Base-by-base conservation (phyloP, 2,797 vertebrate genomes). In the Champsocephalus esox region DNA sequence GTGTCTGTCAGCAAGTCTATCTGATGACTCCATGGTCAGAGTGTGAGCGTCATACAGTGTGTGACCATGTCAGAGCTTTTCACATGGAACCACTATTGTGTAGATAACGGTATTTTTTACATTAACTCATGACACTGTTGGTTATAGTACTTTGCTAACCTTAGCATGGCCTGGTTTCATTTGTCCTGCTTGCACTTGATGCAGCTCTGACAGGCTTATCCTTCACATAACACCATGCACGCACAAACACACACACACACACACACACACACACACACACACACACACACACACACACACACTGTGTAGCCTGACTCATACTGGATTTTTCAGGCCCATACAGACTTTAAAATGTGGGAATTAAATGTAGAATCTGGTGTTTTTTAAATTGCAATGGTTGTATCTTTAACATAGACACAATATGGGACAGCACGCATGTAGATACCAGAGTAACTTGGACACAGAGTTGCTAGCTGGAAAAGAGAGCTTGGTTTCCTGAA, bases 401-500 rank as follows among this genome's bases (percentile, higher is more conserved):
- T n/a, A 4, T 70, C 10, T 57, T 10, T 56, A 60, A 12, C 10
- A n/a, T n/a, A 44, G 24, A 3, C 10, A 12, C 24, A 9, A n/a
- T n/a, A n/a, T 45, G 50, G 41, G n/a, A n/a, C 13, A 46, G 24
- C 19, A 63, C 49, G 46, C 56, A 21, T 19, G 7, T 14, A 50
- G 19, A 24, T 14, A 55, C 24, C 24, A n/a, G n/a, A 55, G 17
- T 56, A 46, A 79, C 16, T 67, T 52, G 24, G 74, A 70, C 48
- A 74, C 45, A 58, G 73, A 69, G 45, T 52, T 75, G 59, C 17
- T 52, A 8, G 62, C 54, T 80, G n/a, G 51, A 84, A 82, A 70
- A 0, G 3, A 73, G 38, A 88, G 43, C 48, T 81, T 44, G 8
- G 83, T 81, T 93, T 94, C 91, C 91, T 92, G 82, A 61, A 54